Evolutionary conservation across 2,888 invertebrate species (phyloP), one percentile per base, ranked within the genome.

Genomic region (Hyppa rectilinea): DNA sequence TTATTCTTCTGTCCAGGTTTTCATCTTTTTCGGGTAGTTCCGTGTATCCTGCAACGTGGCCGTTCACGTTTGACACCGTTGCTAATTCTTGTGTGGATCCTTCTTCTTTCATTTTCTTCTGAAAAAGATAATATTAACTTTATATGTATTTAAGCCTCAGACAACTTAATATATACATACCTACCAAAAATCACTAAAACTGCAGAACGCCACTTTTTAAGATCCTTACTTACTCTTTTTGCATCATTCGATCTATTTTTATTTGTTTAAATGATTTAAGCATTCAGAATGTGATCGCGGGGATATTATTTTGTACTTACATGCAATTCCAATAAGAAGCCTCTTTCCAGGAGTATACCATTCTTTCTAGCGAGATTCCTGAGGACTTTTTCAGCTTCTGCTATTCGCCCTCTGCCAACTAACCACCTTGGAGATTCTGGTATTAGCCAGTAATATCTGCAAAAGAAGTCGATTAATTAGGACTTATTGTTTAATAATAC

Each of bases 381-480:
- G 5, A 97, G 92, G 9, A 97, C 97, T 61, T 96, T 96, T 84
- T 97, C 97, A 0, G 97, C 97, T 81, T 97, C 97, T 64, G 97
- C 96, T 80, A 97, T 96, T 55, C 97, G 94, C 34, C 97, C 97
- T 84, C 97, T 96, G 34, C 97, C 96, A 9, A 97, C 96, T 29
- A 97, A 91, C 97, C 97, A 97, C 76, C 97, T 92, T 3, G 97
- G 97, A 58, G 97, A 97, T 88, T 97, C 97, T 12, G 97, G 97
- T 78, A 97, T 96, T 50, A 97, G 93, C 97, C 97, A 97, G 87
- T 96, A 97, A 81, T 96, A 97, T 77, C 97, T 97, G 91, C 0
- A 91, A 60, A 4, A n/a, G n/a, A n/a, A n/a, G n/a, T n/a, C n/a
- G n/a, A n/a, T n/a, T n/a, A n/a, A n/a, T n/a, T n/a, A n/a, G n/a